Evolutionary conservation across 2,797 vertebrate species (phyloP).

Genomic region (Stomatorhinus walkeri): DNA sequence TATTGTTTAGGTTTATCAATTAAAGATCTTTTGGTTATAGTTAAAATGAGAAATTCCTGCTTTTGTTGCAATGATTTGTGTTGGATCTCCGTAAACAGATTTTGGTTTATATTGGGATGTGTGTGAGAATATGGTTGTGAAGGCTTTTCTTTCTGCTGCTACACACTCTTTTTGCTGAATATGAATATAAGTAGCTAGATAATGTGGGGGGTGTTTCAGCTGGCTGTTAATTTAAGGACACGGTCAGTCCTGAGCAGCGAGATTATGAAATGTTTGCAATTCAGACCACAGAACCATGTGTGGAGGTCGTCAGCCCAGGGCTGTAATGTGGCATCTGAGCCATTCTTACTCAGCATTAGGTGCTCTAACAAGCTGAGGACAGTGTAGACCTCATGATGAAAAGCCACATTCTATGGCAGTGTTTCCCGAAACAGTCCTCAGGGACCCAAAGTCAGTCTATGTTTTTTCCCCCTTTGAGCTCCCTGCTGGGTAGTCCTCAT

Average conservation of each 20-base stretch:
- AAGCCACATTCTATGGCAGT: not conserved
- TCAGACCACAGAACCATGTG: not conserved
- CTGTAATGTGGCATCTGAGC: not conserved
- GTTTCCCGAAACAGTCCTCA: not conserved
- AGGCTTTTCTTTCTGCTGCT: not conserved
- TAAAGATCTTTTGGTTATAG: not conserved
- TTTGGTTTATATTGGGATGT: not conserved
- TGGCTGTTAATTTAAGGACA: not conserved
- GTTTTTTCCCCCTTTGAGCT: not conserved
- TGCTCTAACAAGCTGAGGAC: not conserved
- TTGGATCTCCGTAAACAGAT: not conserved
- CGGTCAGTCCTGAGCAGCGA: not conserved
- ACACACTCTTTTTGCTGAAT: not conserved
- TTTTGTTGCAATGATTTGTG: not conserved
- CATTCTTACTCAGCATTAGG: not conserved
- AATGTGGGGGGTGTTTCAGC: not conserved
- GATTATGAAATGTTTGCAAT: not conserved
- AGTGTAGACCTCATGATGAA: not conserved
- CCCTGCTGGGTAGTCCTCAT: not conserved
- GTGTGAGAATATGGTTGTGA: not conserved
- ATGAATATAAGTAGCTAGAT: not conserved
- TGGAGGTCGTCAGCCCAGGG: not conserved
- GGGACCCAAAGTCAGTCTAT: not conserved
- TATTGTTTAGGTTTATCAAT: not conserved
- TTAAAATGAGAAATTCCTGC: not conserved